Evolutionary conservation across 1,140 invertebrate genomes (phyloP).

Genomic region (Ditylenchus dipsaci): DNA sequence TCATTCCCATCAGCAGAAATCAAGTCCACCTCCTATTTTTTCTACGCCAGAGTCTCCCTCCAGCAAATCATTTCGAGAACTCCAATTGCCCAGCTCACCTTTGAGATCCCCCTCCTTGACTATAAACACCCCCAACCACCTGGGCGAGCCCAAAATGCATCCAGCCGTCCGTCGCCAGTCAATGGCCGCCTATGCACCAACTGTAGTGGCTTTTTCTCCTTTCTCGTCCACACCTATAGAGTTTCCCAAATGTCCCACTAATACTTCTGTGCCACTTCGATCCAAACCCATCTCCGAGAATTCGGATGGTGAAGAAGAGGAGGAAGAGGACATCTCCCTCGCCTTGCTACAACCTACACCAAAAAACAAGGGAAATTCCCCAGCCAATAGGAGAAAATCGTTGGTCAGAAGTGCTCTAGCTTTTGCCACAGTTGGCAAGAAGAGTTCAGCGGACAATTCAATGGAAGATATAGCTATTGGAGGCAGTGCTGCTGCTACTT

Average conservation of each 20-base stretch:
- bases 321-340: background rate
- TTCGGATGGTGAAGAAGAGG: background rate
- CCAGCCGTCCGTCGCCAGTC: background rate
- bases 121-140: no score
- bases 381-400: background rate
- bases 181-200: background rate
- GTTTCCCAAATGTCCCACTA: background rate
- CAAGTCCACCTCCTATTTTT: no score
- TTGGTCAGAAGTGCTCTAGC: background rate
- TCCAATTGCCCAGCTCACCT: no score
- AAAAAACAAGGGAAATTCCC: no score
- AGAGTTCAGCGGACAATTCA: background rate
- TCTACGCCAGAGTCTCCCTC: no score
- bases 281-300: background rate
- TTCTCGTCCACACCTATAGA: background rate
- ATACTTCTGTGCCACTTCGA: background rate
- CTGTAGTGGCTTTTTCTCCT: constrained; percentile 1
- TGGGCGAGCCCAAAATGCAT: background rate
- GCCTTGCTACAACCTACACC: background rate
- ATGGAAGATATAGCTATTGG: background rate
- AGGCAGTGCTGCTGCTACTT: background rate
- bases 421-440: background rate
- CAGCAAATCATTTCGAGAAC: no score
- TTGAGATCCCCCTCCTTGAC: no score
- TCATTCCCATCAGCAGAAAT: no score